Evolutionary conservation across 2,113 vertebrate genomes (phyloP).

Genomic region (Protobothrops mucrosquamatus): DNA sequence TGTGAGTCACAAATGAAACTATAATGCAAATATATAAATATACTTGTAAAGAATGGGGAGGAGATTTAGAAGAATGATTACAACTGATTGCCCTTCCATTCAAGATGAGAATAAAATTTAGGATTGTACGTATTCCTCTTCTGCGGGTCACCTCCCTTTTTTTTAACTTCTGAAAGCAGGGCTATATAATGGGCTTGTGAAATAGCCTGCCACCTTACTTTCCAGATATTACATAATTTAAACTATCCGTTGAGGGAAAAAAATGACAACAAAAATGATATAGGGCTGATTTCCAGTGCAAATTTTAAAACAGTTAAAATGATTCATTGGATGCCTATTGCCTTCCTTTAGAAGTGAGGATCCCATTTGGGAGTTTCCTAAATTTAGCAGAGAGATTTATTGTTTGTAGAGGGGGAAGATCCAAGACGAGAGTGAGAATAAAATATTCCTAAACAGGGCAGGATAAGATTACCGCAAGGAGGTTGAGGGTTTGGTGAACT

Average conservation of each 20-base stretch:
- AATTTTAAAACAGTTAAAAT: background rate
- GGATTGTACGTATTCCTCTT: conserved; percentile 2
- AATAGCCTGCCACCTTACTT: conserved; percentile 12
- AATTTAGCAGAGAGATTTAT: background rate
- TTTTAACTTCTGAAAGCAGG: conserved; percentile 42
- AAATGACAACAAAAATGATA: conserved; percentile 38
- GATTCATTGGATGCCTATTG: background rate
- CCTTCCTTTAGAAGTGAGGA: background rate
- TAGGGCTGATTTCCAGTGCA: conserved; percentile 19
- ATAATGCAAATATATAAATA: conserved; percentile 12
- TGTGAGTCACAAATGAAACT: background rate
- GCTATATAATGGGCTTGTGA: conserved; percentile 18
- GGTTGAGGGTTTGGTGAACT: too few relatives aligned
- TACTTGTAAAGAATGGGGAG: conserved; percentile 13
- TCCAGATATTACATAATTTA: conserved; percentile 30
- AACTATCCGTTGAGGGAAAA: conserved; percentile 16
- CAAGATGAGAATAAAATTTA: conserved; percentile 7
- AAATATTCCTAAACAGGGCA: background rate
- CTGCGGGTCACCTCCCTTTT: background rate
- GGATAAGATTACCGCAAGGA: background rate
- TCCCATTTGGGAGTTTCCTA: background rate
- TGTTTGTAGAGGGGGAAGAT: background rate
- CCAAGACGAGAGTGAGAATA: background rate
- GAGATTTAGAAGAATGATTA: background rate
- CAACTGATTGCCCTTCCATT: conserved; percentile 9